Conservation (phyloP, 1,140 invertebrate species). For the Andrena cerasifolii region DNA sequence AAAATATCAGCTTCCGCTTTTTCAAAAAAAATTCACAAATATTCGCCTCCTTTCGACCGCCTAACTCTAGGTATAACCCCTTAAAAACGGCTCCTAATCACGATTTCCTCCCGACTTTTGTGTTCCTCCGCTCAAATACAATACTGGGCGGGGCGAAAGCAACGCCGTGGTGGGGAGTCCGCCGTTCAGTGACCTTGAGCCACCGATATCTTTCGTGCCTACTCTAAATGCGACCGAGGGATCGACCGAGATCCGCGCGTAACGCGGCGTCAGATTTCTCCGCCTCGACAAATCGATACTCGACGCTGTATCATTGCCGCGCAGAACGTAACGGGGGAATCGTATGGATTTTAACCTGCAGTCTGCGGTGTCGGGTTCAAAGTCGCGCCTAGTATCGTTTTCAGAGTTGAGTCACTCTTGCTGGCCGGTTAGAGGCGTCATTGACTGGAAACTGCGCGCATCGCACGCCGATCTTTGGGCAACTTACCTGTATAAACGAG, state of each 20-base stretch:
- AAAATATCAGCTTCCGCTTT: too few species aligned
- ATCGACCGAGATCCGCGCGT: slow-evolving; percentile 8
- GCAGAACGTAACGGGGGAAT: slow-evolving; percentile 21
- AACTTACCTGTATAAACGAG: too few species aligned
- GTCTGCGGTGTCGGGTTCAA: slow-evolving; percentile 42
- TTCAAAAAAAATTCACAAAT: too few species aligned
- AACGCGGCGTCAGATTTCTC: slow-evolving; percentile 14
- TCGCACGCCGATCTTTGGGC: too few species aligned
- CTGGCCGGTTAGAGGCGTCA: slow-evolving; percentile 37
- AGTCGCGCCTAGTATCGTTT: slow-evolving; percentile 41
- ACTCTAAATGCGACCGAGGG: background rate
- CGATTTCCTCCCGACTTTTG: too few species aligned
- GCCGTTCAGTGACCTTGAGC: background rate
- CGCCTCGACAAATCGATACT: slow-evolving; percentile 18
- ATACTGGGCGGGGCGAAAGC: too few species aligned
- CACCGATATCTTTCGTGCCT: too few species aligned
- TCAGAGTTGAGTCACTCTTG: slow-evolving; percentile 36
- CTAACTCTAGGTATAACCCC: too few species aligned
- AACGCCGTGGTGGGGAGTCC: background rate
- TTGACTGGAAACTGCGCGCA: slow-evolving; percentile 14
- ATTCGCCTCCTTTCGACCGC: too few species aligned
- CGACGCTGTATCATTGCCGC: slow-evolving; percentile 2
- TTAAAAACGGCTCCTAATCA: too few species aligned
- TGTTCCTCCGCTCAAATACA: too few species aligned
- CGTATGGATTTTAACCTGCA: slow-evolving; percentile 34